Conservation (phyloP, 2,797 vertebrate genomes). For the Sternarchorhynchus goeldii region DNA sequence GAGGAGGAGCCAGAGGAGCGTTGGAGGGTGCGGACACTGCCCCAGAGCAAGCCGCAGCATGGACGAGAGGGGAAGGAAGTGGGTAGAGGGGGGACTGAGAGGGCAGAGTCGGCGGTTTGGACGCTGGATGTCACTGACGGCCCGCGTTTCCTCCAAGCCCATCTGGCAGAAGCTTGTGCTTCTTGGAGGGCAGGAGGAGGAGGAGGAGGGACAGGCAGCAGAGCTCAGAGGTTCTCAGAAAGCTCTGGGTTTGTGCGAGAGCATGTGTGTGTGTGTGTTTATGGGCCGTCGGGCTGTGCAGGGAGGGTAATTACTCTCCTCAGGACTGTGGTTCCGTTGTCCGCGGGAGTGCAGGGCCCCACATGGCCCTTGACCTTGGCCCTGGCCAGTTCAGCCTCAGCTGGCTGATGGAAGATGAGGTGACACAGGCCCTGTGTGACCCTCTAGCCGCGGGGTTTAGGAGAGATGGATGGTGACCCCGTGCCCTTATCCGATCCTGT, state of each 20-base stretch:
- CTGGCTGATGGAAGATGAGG: constrained; percentile 52
- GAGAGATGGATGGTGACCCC: constrained; percentile 60
- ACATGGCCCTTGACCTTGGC: constrained; percentile 74
- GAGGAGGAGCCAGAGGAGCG: neutral
- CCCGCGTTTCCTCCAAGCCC: constrained; percentile 38
- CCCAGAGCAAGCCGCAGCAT: constrained; percentile 31
- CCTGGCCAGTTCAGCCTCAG: constrained; percentile 64
- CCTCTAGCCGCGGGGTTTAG: constrained; percentile 23
- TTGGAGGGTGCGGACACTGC: constrained; percentile 21
- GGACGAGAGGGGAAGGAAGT: constrained; percentile 35
- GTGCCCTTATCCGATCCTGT: constrained; percentile 69
- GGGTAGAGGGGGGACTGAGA: neutral
- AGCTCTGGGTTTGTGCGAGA: constrained; percentile 42
- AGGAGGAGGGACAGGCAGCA: constrained; percentile 28
- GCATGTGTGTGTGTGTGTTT: constrained; percentile 7
- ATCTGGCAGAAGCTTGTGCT: constrained; percentile 44
- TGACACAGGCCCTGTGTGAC: constrained; percentile 35
- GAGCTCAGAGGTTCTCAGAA: constrained; percentile 22
- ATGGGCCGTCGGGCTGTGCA: no score
- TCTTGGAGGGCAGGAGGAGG: constrained; percentile 9
- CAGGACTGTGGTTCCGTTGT: constrained; percentile 57
- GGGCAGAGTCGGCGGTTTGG: constrained; percentile 40
- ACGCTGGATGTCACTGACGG: constrained; percentile 54
- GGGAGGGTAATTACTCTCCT: constrained; percentile 41
- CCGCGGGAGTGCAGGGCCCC: constrained; percentile 56